Evolutionary conservation across 2,113 vertebrate genomes (phyloP), one percentile per base, ranked within the genome.

Genomic region (Xiphophorus hellerii): DNA sequence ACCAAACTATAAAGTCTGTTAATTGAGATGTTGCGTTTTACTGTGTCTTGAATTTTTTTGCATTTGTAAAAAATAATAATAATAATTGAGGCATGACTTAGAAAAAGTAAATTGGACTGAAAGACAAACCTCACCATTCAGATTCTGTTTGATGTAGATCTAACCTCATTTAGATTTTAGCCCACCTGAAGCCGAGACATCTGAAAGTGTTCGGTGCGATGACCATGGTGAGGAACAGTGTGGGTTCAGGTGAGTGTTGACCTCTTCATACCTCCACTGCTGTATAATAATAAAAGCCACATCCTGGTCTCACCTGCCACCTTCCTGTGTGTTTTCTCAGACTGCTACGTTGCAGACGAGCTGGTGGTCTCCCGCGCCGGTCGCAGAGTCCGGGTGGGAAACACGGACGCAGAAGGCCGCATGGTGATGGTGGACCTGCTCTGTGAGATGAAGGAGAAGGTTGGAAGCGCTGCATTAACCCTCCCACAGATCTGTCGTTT

Each of bases 161-260:
- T 28, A 22, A 65, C 42, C 7, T 28, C 37, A 4, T 78, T 9
- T 62, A 95, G 95, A 87, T 94, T 35, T 61, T 96, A 61, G 91
- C 94, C 62, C 88, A 93, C 60, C 89, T 96, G 78, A 92, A 92
- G 80, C 95, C 95, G 9, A 90, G 89, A 60, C 83, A 95, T 63
- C 85, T 96, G 74, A 94, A 95, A 79, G 95, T 95, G 14, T 15
- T 95, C 1, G 95, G 95, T 29, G 37, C 93, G 33, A 93, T 96
- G 95, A 91, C 94, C 22, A 95, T 96, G 95, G 94, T 95, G 87
- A 93, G 95, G 85, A 96, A 96, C 93, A 96, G 95, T 0, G 95
- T 96, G 15, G 95, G 95, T 2, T 83, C 95, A 91, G 95, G 95
- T 96, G 54, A 67, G 93, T 88, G 31, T n/a, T 1, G 62, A n/a